Conservation (phyloP, 2,888 invertebrate genomes). For the Mesorhabditis spiculigera region DNA sequence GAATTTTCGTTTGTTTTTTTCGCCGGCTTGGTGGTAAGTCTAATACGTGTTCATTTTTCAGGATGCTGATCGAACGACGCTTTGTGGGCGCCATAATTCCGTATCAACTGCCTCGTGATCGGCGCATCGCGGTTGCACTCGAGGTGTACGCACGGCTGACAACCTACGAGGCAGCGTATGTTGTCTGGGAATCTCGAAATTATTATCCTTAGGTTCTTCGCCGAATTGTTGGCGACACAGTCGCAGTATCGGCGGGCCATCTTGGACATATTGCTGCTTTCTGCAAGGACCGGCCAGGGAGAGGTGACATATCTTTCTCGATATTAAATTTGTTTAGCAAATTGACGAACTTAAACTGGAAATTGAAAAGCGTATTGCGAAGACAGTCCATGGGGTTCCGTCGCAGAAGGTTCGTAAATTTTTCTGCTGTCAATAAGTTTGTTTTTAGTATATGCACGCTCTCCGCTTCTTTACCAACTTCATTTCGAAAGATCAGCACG, state of each 20-base stretch:
- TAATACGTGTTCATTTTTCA: neutral
- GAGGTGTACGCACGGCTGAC: neutral
- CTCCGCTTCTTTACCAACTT: neutral
- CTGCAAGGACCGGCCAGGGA: neutral
- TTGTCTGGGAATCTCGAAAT: neutral
- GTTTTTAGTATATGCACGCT: neutral
- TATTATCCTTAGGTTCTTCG: neutral
- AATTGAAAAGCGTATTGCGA: conserved; percentile 2
- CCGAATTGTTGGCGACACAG: neutral
- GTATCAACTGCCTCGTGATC: neutral
- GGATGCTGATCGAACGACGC: neutral
- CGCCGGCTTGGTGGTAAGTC: too few species aligned
- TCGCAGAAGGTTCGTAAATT: neutral
- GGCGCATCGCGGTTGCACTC: neutral
- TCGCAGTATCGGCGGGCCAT: neutral
- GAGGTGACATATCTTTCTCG: neutral
- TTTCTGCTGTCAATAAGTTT: too few species aligned
- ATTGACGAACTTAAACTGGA: neutral
- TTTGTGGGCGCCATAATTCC: neutral
- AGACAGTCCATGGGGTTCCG: neutral
- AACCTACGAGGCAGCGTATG: neutral
- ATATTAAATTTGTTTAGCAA: neutral
- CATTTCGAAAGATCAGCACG: conserved; percentile 4
- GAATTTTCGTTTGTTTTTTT: too few species aligned
- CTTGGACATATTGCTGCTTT: neutral